These are phyloP conservation scores for Pygoscelis adeliae DNA, from an alignment of 2,113 vertebrate species.

Conservation along the genomic window DNA sequence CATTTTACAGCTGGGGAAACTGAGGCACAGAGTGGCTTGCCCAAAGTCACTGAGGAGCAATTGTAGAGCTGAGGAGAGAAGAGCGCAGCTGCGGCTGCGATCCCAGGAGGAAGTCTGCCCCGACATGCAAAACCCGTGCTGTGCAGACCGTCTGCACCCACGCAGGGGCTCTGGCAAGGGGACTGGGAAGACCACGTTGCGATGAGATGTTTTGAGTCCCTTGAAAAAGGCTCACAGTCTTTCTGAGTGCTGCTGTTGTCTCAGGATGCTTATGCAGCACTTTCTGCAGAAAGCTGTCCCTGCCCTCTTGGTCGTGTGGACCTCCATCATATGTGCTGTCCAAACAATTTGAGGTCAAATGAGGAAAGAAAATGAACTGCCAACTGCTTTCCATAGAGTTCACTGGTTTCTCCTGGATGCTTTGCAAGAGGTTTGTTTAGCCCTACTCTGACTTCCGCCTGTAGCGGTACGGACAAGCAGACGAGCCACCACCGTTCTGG, in stretches of 20 bases:
- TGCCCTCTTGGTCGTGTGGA: accelerated
- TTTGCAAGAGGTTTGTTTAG: background rate
- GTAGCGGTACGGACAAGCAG: background rate
- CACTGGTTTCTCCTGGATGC: background rate
- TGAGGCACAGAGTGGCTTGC: background rate
- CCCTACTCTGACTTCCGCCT: accelerated
- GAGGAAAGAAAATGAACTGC: background rate
- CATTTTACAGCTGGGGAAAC: background rate
- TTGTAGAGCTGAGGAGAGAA: background rate
- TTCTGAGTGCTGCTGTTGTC: background rate
- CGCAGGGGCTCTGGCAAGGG: background rate
- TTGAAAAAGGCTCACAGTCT: background rate
- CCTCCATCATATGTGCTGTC: background rate
- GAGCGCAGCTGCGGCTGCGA: accelerated
- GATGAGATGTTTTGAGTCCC: background rate
- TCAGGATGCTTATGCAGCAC: accelerated
- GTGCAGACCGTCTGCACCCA: background rate
- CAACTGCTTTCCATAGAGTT: background rate
- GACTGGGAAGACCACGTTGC: background rate
- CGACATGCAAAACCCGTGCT: accelerated
- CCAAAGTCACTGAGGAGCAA: background rate
- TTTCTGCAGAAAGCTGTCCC: background rate
- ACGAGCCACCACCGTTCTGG: accelerated
- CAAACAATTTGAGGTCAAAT: background rate
- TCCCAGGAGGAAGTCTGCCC: background rate